A percentile compares a stretch with the other conserved stretches of the same genome.
Evolutionary conservation across 2,797 vertebrate genomes (phyloP).

Genomic region (Salarias fasciatus): DNA sequence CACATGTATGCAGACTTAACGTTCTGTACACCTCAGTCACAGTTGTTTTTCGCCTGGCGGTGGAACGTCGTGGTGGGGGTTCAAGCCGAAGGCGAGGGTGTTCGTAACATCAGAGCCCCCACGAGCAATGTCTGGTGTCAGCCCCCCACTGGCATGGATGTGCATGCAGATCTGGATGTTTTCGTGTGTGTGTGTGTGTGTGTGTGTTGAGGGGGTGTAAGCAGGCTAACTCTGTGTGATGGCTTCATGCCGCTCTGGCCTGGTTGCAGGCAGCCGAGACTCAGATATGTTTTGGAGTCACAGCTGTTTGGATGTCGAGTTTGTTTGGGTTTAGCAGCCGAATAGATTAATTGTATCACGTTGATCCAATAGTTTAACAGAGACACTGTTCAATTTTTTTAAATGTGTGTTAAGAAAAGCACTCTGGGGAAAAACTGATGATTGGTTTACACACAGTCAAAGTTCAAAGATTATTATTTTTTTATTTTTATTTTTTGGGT

Average conservation of each 20-base stretch:
- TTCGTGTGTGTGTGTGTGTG: constrained; percentile 29
- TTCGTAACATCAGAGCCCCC: constrained; percentile 71
- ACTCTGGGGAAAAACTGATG: background rate
- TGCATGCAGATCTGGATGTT: constrained; percentile 74
- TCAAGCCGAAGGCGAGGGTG: constrained; percentile 59
- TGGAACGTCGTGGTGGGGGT: constrained; percentile 38
- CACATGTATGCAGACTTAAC: constrained; percentile 12
- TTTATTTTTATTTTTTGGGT: too few relatives aligned
- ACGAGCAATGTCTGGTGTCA: constrained; percentile 78
- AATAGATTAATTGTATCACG: background rate
- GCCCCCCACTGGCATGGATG: constrained; percentile 72
- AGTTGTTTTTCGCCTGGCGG: constrained; percentile 19
- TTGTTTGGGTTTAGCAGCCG: constrained; percentile 24
- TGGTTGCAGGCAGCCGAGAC: constrained; percentile 59
- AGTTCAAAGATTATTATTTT: too few relatives aligned
- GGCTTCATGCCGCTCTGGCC: constrained; percentile 78
- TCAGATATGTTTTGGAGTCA: constrained; percentile 30
- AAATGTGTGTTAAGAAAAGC: background rate
- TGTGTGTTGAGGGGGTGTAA: constrained; percentile 3
- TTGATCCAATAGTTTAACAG: background rate
- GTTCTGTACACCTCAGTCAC: constrained; percentile 7
- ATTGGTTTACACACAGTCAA: background rate
- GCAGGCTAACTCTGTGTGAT: constrained; percentile 82
- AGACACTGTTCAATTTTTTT: too few relatives aligned
- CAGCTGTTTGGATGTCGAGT: constrained; percentile 29